Conservation (phyloP, 2,888 invertebrate genomes). For the Ophioninae sp. region DNA sequence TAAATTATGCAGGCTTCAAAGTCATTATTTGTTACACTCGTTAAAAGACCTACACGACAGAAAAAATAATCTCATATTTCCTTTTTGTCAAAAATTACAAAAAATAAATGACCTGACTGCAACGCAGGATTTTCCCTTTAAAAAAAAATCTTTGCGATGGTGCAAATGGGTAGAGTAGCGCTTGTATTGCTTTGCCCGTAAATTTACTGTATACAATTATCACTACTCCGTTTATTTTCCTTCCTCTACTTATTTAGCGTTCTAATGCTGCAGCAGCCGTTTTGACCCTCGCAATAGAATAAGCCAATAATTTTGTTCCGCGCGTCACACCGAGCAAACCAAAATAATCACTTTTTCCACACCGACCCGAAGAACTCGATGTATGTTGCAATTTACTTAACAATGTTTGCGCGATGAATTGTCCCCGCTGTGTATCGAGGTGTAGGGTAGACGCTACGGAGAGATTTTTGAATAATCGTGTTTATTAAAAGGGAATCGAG, state of each 20-base stretch:
- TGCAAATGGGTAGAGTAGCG: conserved; percentile 24
- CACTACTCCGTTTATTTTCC: conserved; percentile 13
- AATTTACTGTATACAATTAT: conserved; percentile 35
- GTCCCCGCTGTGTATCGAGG: conserved; percentile 36
- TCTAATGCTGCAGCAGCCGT: neutral
- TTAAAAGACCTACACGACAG: neutral
- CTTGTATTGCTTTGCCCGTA: conserved; percentile 35
- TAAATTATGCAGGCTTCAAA: no score
- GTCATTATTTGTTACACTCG: neutral
- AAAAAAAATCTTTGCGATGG: neutral
- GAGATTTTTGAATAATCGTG: conserved; percentile 14
- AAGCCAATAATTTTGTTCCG: conserved; percentile 20
- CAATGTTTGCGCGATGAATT: conserved; percentile 53
- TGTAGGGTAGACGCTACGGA: conserved; percentile 39
- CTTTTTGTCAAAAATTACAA: neutral
- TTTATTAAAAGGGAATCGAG: conserved; percentile 28
- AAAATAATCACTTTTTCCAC: conserved; percentile 25
- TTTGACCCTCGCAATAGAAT: conserved; percentile 14
- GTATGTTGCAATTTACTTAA: conserved; percentile 42
- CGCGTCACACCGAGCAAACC: conserved; percentile 10
- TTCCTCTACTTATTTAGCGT: conserved; percentile 7
- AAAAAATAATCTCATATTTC: neutral
- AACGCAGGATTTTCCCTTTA: conserved; percentile 12
- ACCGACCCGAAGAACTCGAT: conserved; percentile 22
- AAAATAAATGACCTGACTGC: conserved; percentile 15